Evolutionary conservation across 1,140 invertebrate genomes (phyloP).

Genomic region (Neuroterus valhalla): DNA sequence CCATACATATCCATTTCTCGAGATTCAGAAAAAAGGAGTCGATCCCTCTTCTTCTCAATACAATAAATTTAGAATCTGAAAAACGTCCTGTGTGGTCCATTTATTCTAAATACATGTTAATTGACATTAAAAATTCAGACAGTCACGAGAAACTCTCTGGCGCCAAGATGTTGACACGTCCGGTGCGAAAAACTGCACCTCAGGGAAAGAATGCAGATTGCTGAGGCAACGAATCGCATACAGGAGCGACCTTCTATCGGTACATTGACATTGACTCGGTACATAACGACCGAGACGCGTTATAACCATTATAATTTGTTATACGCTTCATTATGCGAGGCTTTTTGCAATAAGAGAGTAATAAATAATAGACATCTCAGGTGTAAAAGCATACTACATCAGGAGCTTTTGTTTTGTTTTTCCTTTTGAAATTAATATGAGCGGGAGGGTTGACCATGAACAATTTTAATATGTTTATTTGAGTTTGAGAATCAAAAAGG

Average conservation of each 20-base stretch:
- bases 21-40: slow-evolving; percentile 8
- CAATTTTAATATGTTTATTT: too few species aligned
- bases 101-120: slow-evolving; percentile 12
- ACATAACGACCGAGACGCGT: not conserved
- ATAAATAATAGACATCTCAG: not conserved
- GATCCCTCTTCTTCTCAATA: not conserved
- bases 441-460: too few species aligned
- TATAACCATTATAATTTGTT: slow-evolving; percentile 10
- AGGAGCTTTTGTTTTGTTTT: too few species aligned
- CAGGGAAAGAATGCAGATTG: slow-evolving; percentile 22
- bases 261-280: slow-evolving; percentile 22
- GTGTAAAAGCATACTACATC: too few species aligned
- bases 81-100: not conserved
- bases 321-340: not conserved
- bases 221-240: slow-evolving; percentile 26
- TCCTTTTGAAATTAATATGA: too few species aligned
- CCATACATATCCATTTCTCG: not conserved
- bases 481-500: too few species aligned
- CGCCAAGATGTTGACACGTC: slow-evolving; percentile 25
- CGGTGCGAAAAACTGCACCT: slow-evolving; percentile 22
- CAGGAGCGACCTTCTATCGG: slow-evolving; percentile 10
- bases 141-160: slow-evolving; percentile 10
- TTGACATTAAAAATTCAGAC: slow-evolving; percentile 6
- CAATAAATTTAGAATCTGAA: not conserved
- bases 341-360: not conserved